phyloP scores from a whole-genome alignment of 1,140 invertebrate genomes.

The Plutomurus gul region DNA sequence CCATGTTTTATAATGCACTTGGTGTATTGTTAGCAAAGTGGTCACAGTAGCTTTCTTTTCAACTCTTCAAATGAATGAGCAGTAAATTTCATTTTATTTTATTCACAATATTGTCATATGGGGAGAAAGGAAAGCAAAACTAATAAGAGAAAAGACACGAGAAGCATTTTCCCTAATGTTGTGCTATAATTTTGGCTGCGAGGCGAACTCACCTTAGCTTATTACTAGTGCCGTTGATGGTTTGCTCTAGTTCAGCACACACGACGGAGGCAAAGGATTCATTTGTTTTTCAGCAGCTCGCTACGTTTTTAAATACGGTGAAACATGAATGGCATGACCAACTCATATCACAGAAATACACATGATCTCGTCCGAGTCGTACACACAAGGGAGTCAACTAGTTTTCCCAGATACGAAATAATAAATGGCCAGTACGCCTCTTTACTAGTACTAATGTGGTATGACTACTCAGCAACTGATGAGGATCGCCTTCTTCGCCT shows the following conservation, averaged over 20 bases:
- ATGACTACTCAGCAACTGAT: slow-evolving; percentile 19
- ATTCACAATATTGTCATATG: background rate
- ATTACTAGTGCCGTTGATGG: background rate
- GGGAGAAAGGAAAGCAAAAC: background rate
- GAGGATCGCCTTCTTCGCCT: background rate
- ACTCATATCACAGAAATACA: slow-evolving; percentile 13
- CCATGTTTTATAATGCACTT: no score
- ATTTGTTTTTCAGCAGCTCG: background rate
- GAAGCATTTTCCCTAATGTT: slow-evolving; percentile 1
- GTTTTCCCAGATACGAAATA: slow-evolving; percentile 2
- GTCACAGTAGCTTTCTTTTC: background rate
- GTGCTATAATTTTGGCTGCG: background rate
- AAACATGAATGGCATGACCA: slow-evolving; percentile 28
- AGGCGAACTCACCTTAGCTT: background rate
- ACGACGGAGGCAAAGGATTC: background rate
- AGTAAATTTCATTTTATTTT: background rate
- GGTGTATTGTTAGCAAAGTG: background rate
- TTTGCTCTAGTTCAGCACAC: background rate
- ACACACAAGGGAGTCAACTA: slow-evolving; percentile 11
- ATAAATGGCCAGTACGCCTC: slow-evolving; percentile 26
- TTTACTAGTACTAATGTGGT: background rate
- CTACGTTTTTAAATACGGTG: background rate
- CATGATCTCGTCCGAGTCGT: background rate
- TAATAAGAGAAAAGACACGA: background rate
- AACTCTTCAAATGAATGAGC: background rate